phyloP scores from a whole-genome alignment of 1,140 invertebrate species.

The Rhagoletis pomonella region DNA sequence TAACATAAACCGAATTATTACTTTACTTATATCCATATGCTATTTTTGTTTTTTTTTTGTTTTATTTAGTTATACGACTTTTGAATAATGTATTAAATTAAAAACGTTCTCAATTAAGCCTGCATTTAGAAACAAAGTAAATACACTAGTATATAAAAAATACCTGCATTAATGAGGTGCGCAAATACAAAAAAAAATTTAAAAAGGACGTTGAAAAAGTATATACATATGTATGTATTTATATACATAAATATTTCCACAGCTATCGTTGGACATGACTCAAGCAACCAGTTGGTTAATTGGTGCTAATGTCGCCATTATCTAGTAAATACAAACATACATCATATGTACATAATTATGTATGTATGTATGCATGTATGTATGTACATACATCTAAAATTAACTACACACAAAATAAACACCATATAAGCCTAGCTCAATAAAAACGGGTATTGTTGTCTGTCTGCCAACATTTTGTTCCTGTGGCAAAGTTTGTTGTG shows the following conservation, averaged over 20 bases:
- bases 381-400: constrained; percentile 34
- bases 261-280: not conserved
- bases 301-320: constrained; percentile 18
- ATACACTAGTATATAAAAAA: too few relatives aligned
- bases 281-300: not conserved
- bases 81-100: too few relatives aligned
- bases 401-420: constrained; percentile 21
- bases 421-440: constrained; percentile 32
- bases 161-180: too few relatives aligned
- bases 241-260: not conserved
- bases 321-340: not conserved
- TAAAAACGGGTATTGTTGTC: constrained; percentile 49
- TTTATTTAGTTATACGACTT: too few relatives aligned
- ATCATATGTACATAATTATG: not conserved
- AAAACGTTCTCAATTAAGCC: too few relatives aligned
- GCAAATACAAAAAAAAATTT: not conserved
- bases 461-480: constrained; percentile 38
- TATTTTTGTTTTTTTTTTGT: too few relatives aligned
- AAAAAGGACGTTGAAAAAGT: not conserved
- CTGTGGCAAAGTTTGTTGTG: constrained; percentile 13
- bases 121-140: too few relatives aligned
- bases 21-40: too few relatives aligned
- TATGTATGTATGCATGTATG: too few relatives aligned
- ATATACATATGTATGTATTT: not conserved
- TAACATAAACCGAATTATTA: too few relatives aligned